These are phyloP conservation scores for Parauchenoglanis ngamensis DNA, from an alignment of 2,797 vertebrate species.

Conservation along the genomic window DNA sequence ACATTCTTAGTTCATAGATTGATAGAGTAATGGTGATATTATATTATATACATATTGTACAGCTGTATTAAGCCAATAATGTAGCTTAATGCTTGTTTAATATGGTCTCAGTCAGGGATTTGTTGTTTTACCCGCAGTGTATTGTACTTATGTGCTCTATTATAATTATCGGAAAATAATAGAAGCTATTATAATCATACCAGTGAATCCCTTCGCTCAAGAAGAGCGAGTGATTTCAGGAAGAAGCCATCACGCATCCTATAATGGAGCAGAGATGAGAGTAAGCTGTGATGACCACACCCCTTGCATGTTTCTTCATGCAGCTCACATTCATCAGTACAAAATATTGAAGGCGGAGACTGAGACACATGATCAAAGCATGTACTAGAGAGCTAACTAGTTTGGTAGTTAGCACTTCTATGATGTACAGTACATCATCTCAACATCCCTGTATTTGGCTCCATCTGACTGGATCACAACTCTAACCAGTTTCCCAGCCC, in stretches of 20 bases:
- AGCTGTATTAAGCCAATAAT: background rate
- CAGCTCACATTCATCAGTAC: background rate
- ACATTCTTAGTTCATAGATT: background rate
- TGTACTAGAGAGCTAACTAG: background rate
- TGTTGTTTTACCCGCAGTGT: background rate
- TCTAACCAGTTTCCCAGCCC: background rate
- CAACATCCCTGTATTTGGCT: background rate
- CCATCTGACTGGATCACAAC: background rate
- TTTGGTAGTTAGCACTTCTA: background rate
- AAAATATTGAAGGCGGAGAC: background rate
- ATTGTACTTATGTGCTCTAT: background rate
- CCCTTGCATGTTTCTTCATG: background rate
- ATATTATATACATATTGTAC: background rate
- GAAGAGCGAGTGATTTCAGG: background rate
- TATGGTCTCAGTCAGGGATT: background rate
- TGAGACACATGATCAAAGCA: background rate
- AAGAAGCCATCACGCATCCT: background rate
- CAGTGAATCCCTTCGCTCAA: conserved; percentile 3
- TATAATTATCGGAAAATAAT: background rate
- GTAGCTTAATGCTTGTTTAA: background rate
- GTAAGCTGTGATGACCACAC: background rate
- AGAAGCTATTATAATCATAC: too few species aligned
- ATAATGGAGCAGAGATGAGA: background rate
- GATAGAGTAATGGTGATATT: too few species aligned
- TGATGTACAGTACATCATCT: background rate